Conservation (phyloP, 2,797 vertebrate species). For the Geotrypetes seraphini region DNA sequence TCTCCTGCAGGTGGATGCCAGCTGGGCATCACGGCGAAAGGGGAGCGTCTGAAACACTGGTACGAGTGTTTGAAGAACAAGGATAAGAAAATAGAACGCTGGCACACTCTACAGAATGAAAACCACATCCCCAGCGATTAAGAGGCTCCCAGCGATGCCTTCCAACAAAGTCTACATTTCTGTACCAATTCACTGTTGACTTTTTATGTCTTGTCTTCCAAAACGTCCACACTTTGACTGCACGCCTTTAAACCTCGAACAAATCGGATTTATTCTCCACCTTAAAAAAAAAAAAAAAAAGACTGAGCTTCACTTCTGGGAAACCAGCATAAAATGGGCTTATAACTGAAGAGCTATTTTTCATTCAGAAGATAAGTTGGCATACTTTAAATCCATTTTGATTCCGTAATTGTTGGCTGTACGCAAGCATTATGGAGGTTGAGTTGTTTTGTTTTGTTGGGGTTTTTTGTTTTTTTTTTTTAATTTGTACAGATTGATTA, state of each 20-base stretch:
- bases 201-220: conserved; percentile 40
- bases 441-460: too few relatives aligned
- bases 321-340: not conserved
- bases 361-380: too few relatives aligned
- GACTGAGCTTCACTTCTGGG: conserved; percentile 2
- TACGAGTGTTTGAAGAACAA: conserved; percentile 96
- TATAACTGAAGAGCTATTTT: too few relatives aligned
- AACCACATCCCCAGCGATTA: conserved; percentile 83
- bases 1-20: conserved; percentile 74
- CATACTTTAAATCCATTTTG: too few relatives aligned
- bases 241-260: not conserved
- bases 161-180: conserved; percentile 6
- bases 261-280: too few relatives aligned
- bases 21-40: conserved; percentile 90
- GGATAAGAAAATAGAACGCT: conserved; percentile 94
- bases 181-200: conserved; percentile 17
- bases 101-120: conserved; percentile 86
- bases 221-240: conserved; percentile 18
- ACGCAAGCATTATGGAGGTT: too few relatives aligned
- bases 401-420: too few relatives aligned
- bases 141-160: conserved; percentile 9
- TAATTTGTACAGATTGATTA: too few relatives aligned
- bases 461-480: too few relatives aligned
- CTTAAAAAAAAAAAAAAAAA: too few relatives aligned
- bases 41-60: conserved; percentile 92